Conservation (phyloP, 2,113 vertebrate genomes). For the Brienomyrus longianalis region DNA sequence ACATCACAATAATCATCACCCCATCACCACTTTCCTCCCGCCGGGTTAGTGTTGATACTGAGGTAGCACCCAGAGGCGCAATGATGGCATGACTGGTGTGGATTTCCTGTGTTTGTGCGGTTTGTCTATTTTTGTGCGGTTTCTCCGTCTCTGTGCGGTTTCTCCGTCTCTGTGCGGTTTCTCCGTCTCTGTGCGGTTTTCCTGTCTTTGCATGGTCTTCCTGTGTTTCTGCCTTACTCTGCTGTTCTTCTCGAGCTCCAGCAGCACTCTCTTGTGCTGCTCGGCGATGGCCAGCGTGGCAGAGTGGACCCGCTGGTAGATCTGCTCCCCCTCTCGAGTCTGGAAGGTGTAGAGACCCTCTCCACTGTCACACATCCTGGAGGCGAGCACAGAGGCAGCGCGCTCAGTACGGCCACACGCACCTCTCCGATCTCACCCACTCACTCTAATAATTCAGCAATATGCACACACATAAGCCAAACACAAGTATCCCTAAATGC, state of each 20-base stretch:
- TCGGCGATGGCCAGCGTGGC: conserved; percentile 87
- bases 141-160: background rate
- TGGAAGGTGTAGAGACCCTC: conserved; percentile 97
- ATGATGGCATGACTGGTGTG: background rate
- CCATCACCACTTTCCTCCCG: background rate
- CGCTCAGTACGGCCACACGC: background rate
- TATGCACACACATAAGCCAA: background rate
- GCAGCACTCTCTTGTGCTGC: conserved; percentile 85
- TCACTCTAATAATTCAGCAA: background rate
- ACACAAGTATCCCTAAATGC: background rate
- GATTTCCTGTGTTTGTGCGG: background rate
- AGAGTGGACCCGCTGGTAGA: conserved; percentile 91
- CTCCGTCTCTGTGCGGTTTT: background rate
- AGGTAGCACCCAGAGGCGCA: background rate
- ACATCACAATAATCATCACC: background rate
- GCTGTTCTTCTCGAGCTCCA: conserved; percentile 90
- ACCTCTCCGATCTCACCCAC: background rate
- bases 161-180: background rate
- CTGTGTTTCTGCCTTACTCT: conserved; percentile 62
- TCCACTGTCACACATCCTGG: conserved; percentile 86
- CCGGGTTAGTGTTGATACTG: background rate
- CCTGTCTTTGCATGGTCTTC: background rate
- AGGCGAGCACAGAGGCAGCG: conserved; percentile 13
- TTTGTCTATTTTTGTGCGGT: background rate
- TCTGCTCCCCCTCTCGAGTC: conserved; percentile 90